Percentiles rank a stretch among this genome's conserved stretches.
phyloP scores from a whole-genome alignment of 2,113 vertebrate species.

The Hippocampus abdominalis region DNA sequence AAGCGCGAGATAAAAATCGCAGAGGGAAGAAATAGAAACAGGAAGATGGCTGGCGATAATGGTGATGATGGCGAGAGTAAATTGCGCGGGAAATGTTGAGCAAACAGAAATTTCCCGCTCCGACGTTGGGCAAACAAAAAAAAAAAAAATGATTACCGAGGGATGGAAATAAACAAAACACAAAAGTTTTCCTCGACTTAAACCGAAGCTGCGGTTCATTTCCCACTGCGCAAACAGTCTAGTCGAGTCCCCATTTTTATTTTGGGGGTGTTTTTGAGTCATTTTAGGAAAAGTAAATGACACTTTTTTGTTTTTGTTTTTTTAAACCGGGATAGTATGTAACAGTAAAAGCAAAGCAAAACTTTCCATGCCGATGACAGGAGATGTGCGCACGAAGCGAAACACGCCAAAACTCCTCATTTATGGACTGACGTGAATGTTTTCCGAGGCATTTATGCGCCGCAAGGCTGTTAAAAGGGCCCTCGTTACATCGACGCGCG shows the following conservation, averaged over 20 bases:
- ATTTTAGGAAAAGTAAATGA: too few relatives aligned
- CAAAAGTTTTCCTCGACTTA: not conserved
- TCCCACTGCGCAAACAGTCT: not conserved
- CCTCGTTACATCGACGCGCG: not conserved
- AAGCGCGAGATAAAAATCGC: conserved; percentile 32
- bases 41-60: conserved; percentile 22
- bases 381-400: not conserved
- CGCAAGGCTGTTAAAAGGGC: not conserved
- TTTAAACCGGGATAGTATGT: not conserved
- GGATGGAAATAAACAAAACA: not conserved
- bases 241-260: too few relatives aligned
- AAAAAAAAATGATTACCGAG: conserved; percentile 3
- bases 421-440: not conserved
- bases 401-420: not conserved
- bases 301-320: not conserved
- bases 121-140: not conserved
- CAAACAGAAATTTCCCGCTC: conserved; percentile 1
- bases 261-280: too few relatives aligned
- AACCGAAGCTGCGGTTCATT: not conserved
- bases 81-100: conserved; percentile 7
- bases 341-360: too few relatives aligned
- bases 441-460: conserved; percentile 2
- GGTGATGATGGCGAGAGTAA: not conserved
- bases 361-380: not conserved
- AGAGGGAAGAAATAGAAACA: conserved; percentile 25